Conservation (phyloP, 2,113 vertebrate species). For the Hymenochirus boettgeri region DNA sequence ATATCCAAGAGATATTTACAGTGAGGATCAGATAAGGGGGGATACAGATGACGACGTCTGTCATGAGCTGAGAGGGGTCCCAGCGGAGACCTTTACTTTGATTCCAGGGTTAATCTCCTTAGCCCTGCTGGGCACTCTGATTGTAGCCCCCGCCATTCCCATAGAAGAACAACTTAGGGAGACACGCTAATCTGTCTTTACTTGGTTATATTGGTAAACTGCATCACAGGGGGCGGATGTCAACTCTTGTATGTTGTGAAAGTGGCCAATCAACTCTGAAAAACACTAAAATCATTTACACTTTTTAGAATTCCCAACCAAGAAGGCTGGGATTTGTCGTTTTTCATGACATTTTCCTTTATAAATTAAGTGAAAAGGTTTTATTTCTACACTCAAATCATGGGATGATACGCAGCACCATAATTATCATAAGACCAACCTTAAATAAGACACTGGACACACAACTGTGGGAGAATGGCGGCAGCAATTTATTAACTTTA, state of each 20-base stretch:
- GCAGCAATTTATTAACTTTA: too few species aligned
- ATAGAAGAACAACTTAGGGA: conserved; percentile 47
- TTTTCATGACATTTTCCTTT: too few species aligned
- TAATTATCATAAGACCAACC: too few species aligned
- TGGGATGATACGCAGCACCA: too few species aligned
- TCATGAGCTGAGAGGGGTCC: conserved; percentile 48
- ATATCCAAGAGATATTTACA: too few species aligned
- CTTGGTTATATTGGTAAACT: conserved; percentile 30
- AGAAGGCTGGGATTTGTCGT: too few species aligned
- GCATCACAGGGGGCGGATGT: conserved; percentile 19
- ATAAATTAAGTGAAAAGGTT: too few species aligned
- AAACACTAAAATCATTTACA: too few species aligned
- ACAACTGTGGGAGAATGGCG: too few species aligned
- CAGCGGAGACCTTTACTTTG: conserved; percentile 50
- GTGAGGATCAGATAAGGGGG: not conserved
- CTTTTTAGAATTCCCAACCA: too few species aligned
- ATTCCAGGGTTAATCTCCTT: conserved; percentile 57
- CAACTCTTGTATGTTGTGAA: not conserved
- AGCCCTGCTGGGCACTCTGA: conserved; percentile 63
- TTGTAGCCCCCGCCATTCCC: conserved; percentile 60
- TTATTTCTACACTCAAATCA: too few species aligned
- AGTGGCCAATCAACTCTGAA: not conserved
- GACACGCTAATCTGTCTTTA: conserved; percentile 36
- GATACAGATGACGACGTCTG: conserved; percentile 44
- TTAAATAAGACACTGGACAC: too few species aligned